Percentiles rank a stretch among this genome's conserved stretches.
Evolutionary conservation across 2,888 invertebrate genomes (phyloP).

Genomic region (Eueremaeus valkanovi): DNA sequence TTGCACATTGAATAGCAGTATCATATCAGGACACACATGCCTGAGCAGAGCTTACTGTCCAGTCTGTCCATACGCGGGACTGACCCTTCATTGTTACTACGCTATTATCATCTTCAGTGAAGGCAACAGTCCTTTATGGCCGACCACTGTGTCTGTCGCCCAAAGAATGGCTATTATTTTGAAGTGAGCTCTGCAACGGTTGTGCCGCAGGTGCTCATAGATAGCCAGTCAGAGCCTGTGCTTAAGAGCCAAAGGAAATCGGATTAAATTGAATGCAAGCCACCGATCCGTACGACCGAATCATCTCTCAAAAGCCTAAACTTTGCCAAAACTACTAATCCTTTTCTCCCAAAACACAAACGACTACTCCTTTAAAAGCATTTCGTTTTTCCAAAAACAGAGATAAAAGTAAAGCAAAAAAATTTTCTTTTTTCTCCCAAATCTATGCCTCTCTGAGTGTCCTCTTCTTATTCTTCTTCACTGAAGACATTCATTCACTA

Average conservation of each 20-base stretch:
- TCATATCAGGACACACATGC: not conserved
- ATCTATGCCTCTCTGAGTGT: not conserved
- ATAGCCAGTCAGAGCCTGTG: not conserved
- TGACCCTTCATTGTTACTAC: not conserved
- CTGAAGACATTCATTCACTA: not conserved
- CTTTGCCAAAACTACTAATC: not conserved
- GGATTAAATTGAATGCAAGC: constrained; percentile 7
- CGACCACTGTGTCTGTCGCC: no score
- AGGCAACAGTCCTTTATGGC: not conserved
- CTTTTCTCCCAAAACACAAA: not conserved
- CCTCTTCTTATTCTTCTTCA: not conserved
- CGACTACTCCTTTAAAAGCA: not conserved
- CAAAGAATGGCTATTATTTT: not conserved
- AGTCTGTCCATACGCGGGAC: not conserved
- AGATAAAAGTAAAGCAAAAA: not conserved
- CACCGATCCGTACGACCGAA: constrained; percentile 7
- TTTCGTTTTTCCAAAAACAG: not conserved
- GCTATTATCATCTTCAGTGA: not conserved
- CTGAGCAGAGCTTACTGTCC: not conserved
- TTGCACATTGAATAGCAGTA: no score
- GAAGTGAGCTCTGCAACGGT: not conserved
- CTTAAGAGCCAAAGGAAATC: constrained; percentile 12
- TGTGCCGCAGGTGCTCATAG: constrained; percentile 3
- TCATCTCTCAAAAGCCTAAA: not conserved
- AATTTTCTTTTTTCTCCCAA: not conserved